Base-by-base conservation (phyloP, 2,113 vertebrate genomes). In the Daboia siamensis region DNA sequence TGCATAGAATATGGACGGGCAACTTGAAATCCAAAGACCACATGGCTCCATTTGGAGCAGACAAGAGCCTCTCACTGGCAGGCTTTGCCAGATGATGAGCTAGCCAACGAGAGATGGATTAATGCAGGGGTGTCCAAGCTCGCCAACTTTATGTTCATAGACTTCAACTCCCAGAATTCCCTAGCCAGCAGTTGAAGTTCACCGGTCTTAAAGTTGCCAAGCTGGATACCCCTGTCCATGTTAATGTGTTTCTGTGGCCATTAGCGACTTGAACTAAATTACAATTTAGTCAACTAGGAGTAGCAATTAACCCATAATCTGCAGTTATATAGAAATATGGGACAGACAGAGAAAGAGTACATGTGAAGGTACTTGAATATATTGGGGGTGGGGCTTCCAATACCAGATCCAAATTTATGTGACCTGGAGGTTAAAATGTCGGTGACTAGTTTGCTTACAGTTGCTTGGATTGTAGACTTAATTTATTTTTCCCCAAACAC, bases 401-500 rank as follows among this genome's bases (percentile, higher is more conserved):
- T 39, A 39, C 69, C 69, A 39, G 69, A 80, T 80, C 15, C 2
- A 6, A 39, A 80, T 44, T 9, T 80, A 80, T 21, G 33, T 44
- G 33, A 39, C 7, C 74, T 21, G 17, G 56, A 21, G 33, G 33
- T 39, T 17, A 44, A 44, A 80, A 44, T 33, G 33, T 80, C 33
- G 21, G 8, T 80, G 17, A 80, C 74, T 21, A 9, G 33, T 23
- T 80, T 80, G 33, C 21, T 80, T 44, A 21, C 17, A 24, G 46
- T 61, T 26, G 9, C 46, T 13, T 93, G 80, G 33, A 33, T 23
- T 86, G 61, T 86, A 11, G 11, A 29, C 26, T 57, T 52, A 52
- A 57, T 92, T 55, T 94, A 17, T 57, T 54, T 87, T 55, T 89
- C 95, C 93, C 89, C n/a, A 92, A 91, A 64, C 90, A 87, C 87